phyloP scores from a whole-genome alignment of 2,888 invertebrate genomes.

The Habroteleia sp. region DNA sequence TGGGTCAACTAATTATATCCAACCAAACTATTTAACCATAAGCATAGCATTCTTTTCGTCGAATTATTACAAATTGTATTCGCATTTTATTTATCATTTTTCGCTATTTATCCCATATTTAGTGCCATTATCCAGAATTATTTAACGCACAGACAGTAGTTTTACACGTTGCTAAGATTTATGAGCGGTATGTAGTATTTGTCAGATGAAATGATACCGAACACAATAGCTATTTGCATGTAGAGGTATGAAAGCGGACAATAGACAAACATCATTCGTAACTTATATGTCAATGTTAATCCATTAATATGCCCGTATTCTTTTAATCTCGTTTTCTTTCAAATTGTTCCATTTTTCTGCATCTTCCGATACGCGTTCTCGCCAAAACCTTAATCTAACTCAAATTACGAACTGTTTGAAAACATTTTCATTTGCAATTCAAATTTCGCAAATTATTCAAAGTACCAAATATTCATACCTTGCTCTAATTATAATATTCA shows the following conservation, averaged over 20 bases:
- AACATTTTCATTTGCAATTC: no score
- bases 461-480: no score
- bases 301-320: slow-evolving; percentile 2
- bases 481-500: no score
- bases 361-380: no score
- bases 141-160: slow-evolving; percentile 23
- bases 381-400: no score
- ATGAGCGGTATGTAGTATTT: slow-evolving; percentile 25
- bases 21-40: no score
- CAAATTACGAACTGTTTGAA: no score
- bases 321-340: slow-evolving; percentile 5
- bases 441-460: no score
- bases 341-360: neutral
- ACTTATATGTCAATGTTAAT: slow-evolving; percentile 31
- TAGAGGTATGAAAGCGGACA: slow-evolving; percentile 15
- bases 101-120: slow-evolving; percentile 5
- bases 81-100: slow-evolving; percentile 11
- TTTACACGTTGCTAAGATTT: slow-evolving; percentile 35
- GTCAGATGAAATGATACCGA: slow-evolving; percentile 48
- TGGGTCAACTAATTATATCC: no score
- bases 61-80: slow-evolving; percentile 1
- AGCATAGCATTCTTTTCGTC: neutral
- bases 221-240: slow-evolving; percentile 25
- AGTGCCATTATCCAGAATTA: slow-evolving; percentile 32
- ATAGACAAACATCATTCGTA: slow-evolving; percentile 25